A percentile compares a stretch with the other conserved stretches of the same genome.
These are phyloP conservation scores for Mustelus asterias DNA, from an alignment of 2,113 vertebrate species.

Conservation along the genomic window DNA sequence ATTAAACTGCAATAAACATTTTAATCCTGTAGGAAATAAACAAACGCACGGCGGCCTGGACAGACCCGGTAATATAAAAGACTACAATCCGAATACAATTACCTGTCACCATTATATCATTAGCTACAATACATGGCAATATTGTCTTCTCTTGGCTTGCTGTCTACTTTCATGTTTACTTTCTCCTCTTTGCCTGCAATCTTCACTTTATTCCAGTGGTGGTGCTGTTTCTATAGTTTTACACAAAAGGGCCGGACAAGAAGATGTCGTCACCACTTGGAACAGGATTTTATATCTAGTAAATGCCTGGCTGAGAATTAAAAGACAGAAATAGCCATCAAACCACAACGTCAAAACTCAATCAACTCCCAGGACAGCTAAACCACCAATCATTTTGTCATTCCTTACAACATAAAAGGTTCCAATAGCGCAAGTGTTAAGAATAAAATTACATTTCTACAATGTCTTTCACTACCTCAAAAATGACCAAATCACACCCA, in stretches of 20 bases:
- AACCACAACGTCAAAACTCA: not conserved
- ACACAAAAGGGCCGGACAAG: not conserved
- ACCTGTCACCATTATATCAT: not conserved
- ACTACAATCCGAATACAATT: not conserved
- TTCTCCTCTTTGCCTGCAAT: not conserved
- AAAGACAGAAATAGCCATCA: no score
- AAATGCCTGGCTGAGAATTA: no score
- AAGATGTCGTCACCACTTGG: not conserved
- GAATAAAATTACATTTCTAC: not conserved
- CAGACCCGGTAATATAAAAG: not conserved
- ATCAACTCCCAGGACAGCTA: not conserved
- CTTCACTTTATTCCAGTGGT: not conserved
- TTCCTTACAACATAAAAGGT: not conserved
- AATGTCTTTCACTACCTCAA: not conserved
- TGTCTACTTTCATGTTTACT: not conserved
- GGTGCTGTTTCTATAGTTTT: not conserved
- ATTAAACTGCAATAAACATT: conserved; percentile 20
- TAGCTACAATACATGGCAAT: not conserved
- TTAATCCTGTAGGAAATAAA: not conserved
- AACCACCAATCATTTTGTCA: not conserved
- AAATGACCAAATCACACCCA: not conserved
- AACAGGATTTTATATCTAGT: not conserved
- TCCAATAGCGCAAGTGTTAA: not conserved
- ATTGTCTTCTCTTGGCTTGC: not conserved
- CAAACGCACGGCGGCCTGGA: not conserved